A percentile compares a stretch with the other conserved stretches of the same genome.
phyloP scores from a whole-genome alignment of 2,888 invertebrate genomes.

The Cheilosia pagana region DNA sequence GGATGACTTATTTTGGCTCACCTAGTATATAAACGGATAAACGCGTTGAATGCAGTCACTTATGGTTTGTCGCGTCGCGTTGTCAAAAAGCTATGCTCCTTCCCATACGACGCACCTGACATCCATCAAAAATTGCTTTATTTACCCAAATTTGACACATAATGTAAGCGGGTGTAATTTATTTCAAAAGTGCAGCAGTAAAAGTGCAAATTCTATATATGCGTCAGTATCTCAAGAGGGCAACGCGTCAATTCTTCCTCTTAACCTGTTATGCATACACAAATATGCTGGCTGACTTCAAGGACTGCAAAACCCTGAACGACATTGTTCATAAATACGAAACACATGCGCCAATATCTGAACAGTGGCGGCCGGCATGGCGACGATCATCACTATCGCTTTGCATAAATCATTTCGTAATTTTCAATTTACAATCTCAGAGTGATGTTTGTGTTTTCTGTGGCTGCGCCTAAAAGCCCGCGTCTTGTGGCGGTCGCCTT shows the following conservation, averaged over 20 bases:
- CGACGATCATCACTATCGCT: conserved; percentile 60
- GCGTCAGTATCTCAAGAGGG: conserved; percentile 16
- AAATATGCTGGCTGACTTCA: conserved; percentile 10
- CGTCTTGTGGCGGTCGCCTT: conserved; percentile 31
- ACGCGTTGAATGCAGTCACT: too few relatives aligned
- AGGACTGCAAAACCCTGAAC: conserved; percentile 13
- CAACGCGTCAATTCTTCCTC: conserved; percentile 11
- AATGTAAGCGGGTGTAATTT: too few relatives aligned
- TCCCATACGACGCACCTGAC: too few relatives aligned
- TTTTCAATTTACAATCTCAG: conserved; percentile 67
- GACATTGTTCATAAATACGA: conserved; percentile 19
- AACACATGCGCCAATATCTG: conserved; percentile 11
- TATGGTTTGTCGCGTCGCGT: too few relatives aligned
- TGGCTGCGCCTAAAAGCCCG: conserved; percentile 7
- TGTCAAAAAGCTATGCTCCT: too few relatives aligned
- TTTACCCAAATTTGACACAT: too few relatives aligned
- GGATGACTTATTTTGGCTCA: too few relatives aligned
- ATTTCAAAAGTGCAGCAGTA: too few relatives aligned
- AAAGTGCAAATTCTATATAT: not conserved
- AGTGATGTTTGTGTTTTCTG: conserved; percentile 35
- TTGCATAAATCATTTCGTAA: conserved; percentile 72
- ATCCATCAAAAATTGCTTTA: too few relatives aligned
- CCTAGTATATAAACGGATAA: too few relatives aligned
- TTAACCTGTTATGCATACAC: conserved; percentile 43
- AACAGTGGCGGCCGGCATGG: conserved; percentile 52